Base-by-base conservation (phyloP, 2,113 vertebrate genomes). In the Neogale vison region DNA sequence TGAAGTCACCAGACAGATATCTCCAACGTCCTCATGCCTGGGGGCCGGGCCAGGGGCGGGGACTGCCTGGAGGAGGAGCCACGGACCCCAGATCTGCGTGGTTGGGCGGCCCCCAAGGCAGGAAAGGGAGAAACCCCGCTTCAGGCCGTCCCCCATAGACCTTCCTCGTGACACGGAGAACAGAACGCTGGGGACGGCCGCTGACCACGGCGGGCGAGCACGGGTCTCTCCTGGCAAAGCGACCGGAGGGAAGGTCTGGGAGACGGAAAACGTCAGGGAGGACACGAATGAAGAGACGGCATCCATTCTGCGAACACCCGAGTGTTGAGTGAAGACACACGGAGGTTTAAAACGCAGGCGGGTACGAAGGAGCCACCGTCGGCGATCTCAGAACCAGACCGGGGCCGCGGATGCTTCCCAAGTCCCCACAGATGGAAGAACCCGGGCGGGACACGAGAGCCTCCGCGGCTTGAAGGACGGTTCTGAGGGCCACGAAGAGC, bases 121-220 rank as follows among this genome's bases (percentile, higher is more conserved):
- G 45, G 14, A 18, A 17, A 31, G 24, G 74, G 74, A 77, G 34
- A 65, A 15, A n/a, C 14, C 14, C 29, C 59, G 4, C 4, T 34
- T 6, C 11, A 14, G 5, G 13, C 9, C 52, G 17, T 17, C 39
- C 17, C 45, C 39, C 42, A 31, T 31, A 39, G 0, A 47, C 6
- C 15, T 42, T 63, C 82, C 39, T 20, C 7, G 45, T 2, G 10
- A 47, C 18, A 0, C 3, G 1, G 39, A 23, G 61, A 65, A 50
- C 4, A 21, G 0, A 14, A 20, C 3, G 7, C 42, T 50, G 1
- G 13, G 61, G 29, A 47, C 9, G 18, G 29, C 18, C 1, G 1
- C 9, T 24, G 10, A 57, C 12, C 4, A 23, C n/a, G 17, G 12
- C 0, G 0, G 57, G 15, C 1, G 2, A 47, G 20, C 39, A 21